phyloP scores from a whole-genome alignment of 2,888 invertebrate genomes.

The Apotomis capreana region DNA sequence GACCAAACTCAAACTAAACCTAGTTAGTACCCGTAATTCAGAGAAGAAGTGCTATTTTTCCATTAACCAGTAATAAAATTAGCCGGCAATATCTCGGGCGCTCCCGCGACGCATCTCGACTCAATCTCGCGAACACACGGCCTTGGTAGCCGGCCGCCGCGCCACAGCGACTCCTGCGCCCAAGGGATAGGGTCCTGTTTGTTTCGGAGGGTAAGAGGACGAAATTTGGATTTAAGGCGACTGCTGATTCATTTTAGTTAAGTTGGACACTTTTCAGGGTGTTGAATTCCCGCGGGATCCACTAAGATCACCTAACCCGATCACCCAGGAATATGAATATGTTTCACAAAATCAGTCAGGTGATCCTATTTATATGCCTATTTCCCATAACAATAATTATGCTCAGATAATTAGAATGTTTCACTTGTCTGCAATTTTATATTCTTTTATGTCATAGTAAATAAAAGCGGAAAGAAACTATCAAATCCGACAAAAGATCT shows the following conservation, averaged over 20 bases:
- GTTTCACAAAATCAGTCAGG: too few species aligned
- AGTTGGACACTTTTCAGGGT: neutral
- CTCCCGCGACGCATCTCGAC: constrained; percentile 14
- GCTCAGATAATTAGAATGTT: too few species aligned
- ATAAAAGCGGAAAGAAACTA: neutral
- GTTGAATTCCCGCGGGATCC: neutral
- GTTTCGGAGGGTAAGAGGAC: neutral
- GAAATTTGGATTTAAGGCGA: constrained; percentile 13
- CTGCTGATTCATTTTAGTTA: constrained; percentile 8
- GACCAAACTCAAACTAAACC: neutral
- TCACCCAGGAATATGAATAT: too few species aligned
- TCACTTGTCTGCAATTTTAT: too few species aligned
- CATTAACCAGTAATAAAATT: constrained; percentile 23
- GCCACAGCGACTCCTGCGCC: neutral
- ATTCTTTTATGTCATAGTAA: too few species aligned
- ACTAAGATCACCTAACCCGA: too few species aligned
- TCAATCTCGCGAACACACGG: constrained; percentile 20
- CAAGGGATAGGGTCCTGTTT: neutral
- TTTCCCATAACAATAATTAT: too few species aligned
- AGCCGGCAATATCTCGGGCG: constrained; percentile 12
- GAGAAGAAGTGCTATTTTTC: constrained; percentile 5
- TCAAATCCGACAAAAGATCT: neutral
- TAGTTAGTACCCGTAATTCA: constrained; percentile 12
- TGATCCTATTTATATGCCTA: too few species aligned
- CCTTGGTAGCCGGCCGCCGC: constrained; percentile 3